Evolutionary conservation across 2,113 vertebrate genomes (phyloP), one percentile per base, ranked within the genome.

Genomic region (Dicrurus megarhynchus): DNA sequence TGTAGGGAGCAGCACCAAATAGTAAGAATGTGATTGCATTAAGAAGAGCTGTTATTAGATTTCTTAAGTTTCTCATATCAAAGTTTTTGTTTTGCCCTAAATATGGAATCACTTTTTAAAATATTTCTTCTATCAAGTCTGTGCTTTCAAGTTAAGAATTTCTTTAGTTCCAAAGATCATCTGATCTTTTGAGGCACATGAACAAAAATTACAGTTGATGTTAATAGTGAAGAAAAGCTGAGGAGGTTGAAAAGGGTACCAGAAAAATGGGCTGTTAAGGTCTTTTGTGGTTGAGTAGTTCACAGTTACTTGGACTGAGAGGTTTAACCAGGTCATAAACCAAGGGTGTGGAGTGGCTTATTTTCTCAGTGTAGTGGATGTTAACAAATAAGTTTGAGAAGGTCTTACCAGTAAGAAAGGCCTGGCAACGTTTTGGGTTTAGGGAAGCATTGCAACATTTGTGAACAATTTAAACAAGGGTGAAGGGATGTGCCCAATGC

Each of bases 281-380:
- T 55, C 20, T 61, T 41, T 23, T 56, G 23, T 70, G 47, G 8
- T 50, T 33, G 19, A 69, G 18, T 49, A 75, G 41, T 61, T 89
- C 8, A 18, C 30, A 47, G 46, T 74, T 32, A 7, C 30, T 82
- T 79, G 20, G 26, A 44, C 49, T 1, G 67, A 56, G 44, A 52
- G 7, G 16, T 84, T 63, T 69, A 89, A n/a, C 33, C 6, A n/a
- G 47, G 13, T 76, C 16, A 6, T 35, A 49, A 35, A 50, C 19
- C 7, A 23, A 20, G 41, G 22, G 12, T 1, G 0, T 6, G 8
- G 33, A 55, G 37, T 74, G 11, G 10, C 3, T 41, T 7, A 5
- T 75, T 93, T 81, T 75, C 23, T 42, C 2, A 0, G 1, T 33
- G 10, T 46, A 46, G 33, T 33, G 22, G 4, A 32, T 83, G 30